phyloP scores from a whole-genome alignment of 2,113 vertebrate genomes.

The Psittacula cyanocephala region DNA sequence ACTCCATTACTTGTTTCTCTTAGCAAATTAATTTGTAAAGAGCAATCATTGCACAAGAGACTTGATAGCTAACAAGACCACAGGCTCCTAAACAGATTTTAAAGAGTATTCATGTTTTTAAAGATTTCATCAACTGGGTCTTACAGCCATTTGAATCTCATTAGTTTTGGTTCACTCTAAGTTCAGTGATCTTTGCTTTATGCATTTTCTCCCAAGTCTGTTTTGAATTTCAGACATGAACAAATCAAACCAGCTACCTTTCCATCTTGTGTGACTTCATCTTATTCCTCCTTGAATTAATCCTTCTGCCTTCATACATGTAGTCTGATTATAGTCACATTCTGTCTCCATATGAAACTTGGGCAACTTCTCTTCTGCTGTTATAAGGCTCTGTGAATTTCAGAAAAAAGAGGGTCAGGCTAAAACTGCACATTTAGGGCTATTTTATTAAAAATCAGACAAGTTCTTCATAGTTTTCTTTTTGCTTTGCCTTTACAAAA shows the following conservation, averaged over 20 bases:
- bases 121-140: constrained; percentile 6
- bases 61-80: background rate
- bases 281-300: background rate
- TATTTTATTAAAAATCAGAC: background rate
- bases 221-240: constrained; percentile 50
- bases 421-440: background rate
- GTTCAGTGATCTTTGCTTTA: constrained; percentile 45
- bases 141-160: constrained; percentile 7
- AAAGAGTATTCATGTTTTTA: background rate
- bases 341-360: background rate
- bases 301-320: background rate
- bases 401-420: background rate
- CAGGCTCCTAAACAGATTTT: background rate
- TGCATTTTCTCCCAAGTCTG: constrained; percentile 2
- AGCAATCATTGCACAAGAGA: background rate
- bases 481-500: background rate
- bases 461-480: background rate
- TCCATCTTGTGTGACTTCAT: constrained; percentile 19
- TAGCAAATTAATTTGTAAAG: constrained; percentile 10
- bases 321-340: background rate
- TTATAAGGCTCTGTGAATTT: background rate
- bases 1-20: constrained; percentile 16
- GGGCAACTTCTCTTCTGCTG: background rate
- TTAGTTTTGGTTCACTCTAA: constrained; percentile 46
- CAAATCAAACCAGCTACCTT: background rate